Evolutionary conservation across 2,888 invertebrate species (phyloP).

Genomic region (Cephus sareptanus): DNA sequence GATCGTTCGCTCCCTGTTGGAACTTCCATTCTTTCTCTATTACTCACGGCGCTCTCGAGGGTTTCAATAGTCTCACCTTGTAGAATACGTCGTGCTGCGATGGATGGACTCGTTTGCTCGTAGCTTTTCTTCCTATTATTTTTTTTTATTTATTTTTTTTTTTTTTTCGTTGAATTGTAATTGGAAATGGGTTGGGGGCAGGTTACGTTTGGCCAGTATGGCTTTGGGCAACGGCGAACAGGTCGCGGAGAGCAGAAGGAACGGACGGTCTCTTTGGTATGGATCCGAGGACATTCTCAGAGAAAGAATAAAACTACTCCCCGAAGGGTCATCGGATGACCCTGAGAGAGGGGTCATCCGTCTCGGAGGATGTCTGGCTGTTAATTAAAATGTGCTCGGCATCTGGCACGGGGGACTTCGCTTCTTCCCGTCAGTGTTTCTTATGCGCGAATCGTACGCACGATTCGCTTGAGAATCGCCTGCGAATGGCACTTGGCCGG

Average conservation of each 20-base stretch:
- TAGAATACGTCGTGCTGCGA: neutral
- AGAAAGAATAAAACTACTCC: neutral
- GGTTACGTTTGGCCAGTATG: neutral
- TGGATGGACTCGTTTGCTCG: neutral
- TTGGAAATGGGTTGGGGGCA: neutral
- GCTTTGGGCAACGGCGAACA: neutral
- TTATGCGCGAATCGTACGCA: slow-evolving; percentile 3
- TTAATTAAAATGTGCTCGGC: slow-evolving; percentile 64
- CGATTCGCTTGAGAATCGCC: slow-evolving; percentile 7
- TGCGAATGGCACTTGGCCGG: slow-evolving; percentile 49
- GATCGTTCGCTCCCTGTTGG: neutral
- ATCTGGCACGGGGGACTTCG: slow-evolving; percentile 44
- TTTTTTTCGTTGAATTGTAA: neutral
- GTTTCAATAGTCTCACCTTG: neutral
- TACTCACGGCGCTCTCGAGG: neutral
- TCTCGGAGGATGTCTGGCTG: slow-evolving; percentile 60
- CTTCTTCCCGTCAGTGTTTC: slow-evolving; percentile 26
- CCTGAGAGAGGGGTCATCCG: slow-evolving; percentile 49
- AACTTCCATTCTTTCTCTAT: neutral
- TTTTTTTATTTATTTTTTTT: too few species aligned
- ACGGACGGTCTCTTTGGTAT: neutral
- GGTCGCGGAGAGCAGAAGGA: too few species aligned
- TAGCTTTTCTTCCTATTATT: neutral
- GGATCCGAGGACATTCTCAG: neutral
- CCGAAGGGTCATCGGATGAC: slow-evolving; percentile 29